Conservation (phyloP, 1,140 invertebrate species). For the Drosophila punjabiensis region DNA sequence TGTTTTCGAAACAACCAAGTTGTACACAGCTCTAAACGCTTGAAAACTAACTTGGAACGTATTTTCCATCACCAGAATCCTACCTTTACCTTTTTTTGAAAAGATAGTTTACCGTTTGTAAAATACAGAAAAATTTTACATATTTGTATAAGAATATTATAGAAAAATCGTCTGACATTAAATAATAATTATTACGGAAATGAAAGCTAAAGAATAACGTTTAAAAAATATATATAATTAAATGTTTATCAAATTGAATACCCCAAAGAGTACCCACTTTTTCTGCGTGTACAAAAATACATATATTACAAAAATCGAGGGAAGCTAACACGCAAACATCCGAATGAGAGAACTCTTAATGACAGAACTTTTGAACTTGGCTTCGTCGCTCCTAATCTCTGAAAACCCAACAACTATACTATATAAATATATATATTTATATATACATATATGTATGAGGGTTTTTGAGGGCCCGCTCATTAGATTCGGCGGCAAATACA, state of each 20-base stretch:
- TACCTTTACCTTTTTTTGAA: not conserved
- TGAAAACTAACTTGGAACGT: not conserved
- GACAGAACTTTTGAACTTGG: slow-evolving; percentile 74
- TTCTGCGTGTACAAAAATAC: not conserved
- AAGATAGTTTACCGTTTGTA: too few species aligned
- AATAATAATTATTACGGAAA: not conserved
- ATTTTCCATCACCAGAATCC: not conserved
- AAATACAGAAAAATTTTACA: too few species aligned
- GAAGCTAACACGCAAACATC: slow-evolving; percentile 1
- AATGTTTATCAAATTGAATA: not conserved
- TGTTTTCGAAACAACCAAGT: slow-evolving; percentile 59
- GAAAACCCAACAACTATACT: not conserved
- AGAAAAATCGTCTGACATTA: not conserved
- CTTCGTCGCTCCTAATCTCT: slow-evolving; percentile 55
- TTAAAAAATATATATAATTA: too few species aligned
- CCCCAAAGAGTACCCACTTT: not conserved
- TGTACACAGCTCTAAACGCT: slow-evolving; percentile 5
- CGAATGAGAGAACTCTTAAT: slow-evolving; percentile 6
- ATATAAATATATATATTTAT: not conserved
- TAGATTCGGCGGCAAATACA: slow-evolving; percentile 49
- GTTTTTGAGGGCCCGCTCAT: slow-evolving; percentile 36
- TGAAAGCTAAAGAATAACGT: not conserved
- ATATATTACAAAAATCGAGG: slow-evolving; percentile 11
- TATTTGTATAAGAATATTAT: too few species aligned
- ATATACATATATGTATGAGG: not conserved